Base-by-base conservation (phyloP, 2,888 invertebrate species). In the Sicus ferrugineus region DNA sequence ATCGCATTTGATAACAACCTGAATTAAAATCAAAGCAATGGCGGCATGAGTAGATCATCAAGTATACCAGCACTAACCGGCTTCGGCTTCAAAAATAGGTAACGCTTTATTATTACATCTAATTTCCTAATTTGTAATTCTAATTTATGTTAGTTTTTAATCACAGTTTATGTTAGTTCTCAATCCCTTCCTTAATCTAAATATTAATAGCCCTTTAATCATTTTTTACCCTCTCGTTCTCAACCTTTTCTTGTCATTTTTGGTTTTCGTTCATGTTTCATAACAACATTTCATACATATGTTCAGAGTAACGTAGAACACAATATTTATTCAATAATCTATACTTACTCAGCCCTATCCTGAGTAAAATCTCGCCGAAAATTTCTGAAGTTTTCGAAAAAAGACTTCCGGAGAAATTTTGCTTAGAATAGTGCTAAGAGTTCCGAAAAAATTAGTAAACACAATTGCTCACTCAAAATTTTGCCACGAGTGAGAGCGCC, bases 11-110 rank as follows among this genome's bases (percentile, higher is more conserved):
- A 58, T 46, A 69, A 28, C 65, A 34, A 52, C 11, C 26, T n/a
- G 38, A 70, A 67, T 23, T 31, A 70, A 62, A 64, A 68, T 54
- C 66, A 72, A 75, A 85, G 87, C 84, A 88, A 87, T 84, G 89
- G 92, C 86, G 91, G 91, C 87, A 93, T 94, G 89, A 92, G 92
- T 89, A 91, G 94, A 90, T 92, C 94, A 83, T 94, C 93, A 87
- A 94, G 94, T 88, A 94, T 94, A 89, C 94, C 94, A 86, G 92
- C 93, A 87, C 89, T 94, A 83, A 84, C 84, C 75, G 83, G 84
- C 81, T 81, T 81, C 79, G 81, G 84, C 81, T 81, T 78, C 78
- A 83, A 82, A 79, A 77, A 81, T 83, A 85, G 85, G 85, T 85
- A 85, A 84, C 76, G 69, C 67, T 69, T 70, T 73, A 68, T 70